These are phyloP conservation scores for Mallateleia sp. DNA, from an alignment of 2,888 invertebrate genomes.

Conservation along the genomic window DNA sequence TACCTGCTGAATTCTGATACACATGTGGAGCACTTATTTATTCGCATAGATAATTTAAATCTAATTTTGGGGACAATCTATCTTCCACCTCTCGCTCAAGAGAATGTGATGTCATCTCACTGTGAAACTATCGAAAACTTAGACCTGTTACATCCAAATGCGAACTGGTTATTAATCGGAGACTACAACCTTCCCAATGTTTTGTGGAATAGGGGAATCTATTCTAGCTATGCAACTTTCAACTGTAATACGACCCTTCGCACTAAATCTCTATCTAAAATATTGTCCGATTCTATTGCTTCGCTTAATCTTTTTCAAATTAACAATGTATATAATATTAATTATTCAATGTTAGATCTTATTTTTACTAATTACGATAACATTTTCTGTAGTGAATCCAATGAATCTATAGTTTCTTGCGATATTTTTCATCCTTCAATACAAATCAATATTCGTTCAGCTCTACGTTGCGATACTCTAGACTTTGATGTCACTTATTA, in stretches of 20 bases:
- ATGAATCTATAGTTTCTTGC: not conserved
- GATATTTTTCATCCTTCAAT: not conserved
- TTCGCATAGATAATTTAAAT: too few relatives aligned
- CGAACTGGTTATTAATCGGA: not conserved
- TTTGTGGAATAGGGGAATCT: not conserved
- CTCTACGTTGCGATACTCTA: too few relatives aligned
- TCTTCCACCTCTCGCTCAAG: too few relatives aligned
- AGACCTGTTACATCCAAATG: not conserved
- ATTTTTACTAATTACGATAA: not conserved
- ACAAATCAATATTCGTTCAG: too few relatives aligned
- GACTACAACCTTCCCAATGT: not conserved
- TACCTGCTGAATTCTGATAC: too few relatives aligned
- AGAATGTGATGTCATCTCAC: not conserved
- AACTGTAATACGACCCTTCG: not conserved
- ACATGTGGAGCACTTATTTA: too few relatives aligned
- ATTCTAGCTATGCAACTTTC: not conserved
- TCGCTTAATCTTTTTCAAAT: not conserved
- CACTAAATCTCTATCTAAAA: not conserved
- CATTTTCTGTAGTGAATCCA: not conserved
- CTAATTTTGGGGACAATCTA: too few relatives aligned
- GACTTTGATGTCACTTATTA: too few relatives aligned
- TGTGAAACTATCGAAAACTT: not conserved
- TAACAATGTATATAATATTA: not conserved
- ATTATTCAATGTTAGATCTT: not conserved
- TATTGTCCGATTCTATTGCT: not conserved